Evolutionary conservation across 1,140 invertebrate genomes (phyloP), one percentile per base, ranked within the genome.

Genomic region (Euwallacea similis): DNA sequence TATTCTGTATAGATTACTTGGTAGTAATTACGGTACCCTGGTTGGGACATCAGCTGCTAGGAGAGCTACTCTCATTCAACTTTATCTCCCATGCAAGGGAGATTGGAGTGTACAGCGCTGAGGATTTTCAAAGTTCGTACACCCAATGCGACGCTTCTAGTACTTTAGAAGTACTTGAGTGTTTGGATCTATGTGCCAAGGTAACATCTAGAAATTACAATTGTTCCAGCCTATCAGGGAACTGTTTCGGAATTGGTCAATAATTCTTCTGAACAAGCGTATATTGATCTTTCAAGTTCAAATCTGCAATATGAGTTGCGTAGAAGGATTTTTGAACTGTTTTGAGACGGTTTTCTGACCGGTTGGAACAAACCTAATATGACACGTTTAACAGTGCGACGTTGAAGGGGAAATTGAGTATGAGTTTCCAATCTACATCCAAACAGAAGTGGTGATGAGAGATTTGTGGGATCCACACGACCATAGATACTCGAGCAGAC

Each of bases 381-480:
- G 0, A 11, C 2, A 7, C 7, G n/a, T 13, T 11, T 58, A 56
- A 16, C 71, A 90, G 84, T 91, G 89, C 80, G 91, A 93, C 69
- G 86, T 89, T 42, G 91, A 92, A 58, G 86, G 85, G 41, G 87
- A 89, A 77, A 84, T 91, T 21, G 91, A 93, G 80, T 94, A 90
- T 78, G 93, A 94, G 83, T 92, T 95, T 79, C 92, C 93, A 0
- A 89, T 89, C 76, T 89, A 92, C 74, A 93, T 93, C 80, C 83
- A 91, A 54, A 85, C 89, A 8, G 91, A 93, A 78, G 21, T 33
- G 9, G 87, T 88, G 9, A 79, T 93, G 11, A 87, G 88, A 42
- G 90, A 91, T 44, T 80, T 93, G 16, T 94, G 92, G 92, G 87
- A 90, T 73, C 83, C 86, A 42, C 86, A 88, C 77, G 85, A 88